Percentiles rank a stretch among this genome's conserved stretches.
Evolutionary conservation across 2,113 vertebrate genomes (phyloP).

Genomic region (Sceloporus tristichus): DNA sequence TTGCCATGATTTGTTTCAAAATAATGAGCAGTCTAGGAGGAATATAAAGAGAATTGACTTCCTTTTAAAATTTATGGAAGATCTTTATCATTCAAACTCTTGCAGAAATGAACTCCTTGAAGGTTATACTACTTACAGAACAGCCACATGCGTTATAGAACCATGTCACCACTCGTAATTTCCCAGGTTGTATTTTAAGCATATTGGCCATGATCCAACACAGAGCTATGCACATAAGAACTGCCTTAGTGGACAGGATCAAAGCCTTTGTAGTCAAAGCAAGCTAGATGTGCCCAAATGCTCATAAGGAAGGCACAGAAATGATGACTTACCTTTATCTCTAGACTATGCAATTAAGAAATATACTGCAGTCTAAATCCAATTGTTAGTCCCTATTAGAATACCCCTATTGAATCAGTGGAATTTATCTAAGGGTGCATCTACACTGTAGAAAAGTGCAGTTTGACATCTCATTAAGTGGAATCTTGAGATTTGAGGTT

Average conservation of each 20-base stretch:
- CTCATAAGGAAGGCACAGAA: neutral
- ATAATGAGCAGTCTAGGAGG: slow-evolving; percentile 43
- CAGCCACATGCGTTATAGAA: slow-evolving; percentile 24
- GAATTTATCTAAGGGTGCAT: too few relatives aligned
- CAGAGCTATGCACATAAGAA: neutral
- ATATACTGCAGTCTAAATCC: neutral
- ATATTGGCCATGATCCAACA: neutral
- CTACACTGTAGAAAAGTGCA: too few relatives aligned
- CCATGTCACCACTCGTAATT: slow-evolving; percentile 3
- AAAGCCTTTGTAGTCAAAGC: neutral
- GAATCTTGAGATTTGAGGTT: too few relatives aligned
- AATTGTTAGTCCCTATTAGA: too few relatives aligned
- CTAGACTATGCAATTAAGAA: neutral
- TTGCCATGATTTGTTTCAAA: slow-evolving; percentile 35
- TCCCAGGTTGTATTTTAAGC: slow-evolving; percentile 45
- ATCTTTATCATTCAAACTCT: slow-evolving; percentile 67
- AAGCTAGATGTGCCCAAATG: neutral
- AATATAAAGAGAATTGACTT: slow-evolving; percentile 54
- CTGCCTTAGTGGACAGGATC: neutral
- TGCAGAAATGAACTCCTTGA: slow-evolving; percentile 61
- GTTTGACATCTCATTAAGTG: too few relatives aligned
- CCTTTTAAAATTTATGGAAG: slow-evolving; percentile 61
- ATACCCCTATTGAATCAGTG: too few relatives aligned
- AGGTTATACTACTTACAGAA: slow-evolving; percentile 33
- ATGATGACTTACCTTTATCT: neutral